Evolutionary conservation across 2,797 vertebrate genomes (phyloP).

Genomic region (Intellagama lesueurii): DNA sequence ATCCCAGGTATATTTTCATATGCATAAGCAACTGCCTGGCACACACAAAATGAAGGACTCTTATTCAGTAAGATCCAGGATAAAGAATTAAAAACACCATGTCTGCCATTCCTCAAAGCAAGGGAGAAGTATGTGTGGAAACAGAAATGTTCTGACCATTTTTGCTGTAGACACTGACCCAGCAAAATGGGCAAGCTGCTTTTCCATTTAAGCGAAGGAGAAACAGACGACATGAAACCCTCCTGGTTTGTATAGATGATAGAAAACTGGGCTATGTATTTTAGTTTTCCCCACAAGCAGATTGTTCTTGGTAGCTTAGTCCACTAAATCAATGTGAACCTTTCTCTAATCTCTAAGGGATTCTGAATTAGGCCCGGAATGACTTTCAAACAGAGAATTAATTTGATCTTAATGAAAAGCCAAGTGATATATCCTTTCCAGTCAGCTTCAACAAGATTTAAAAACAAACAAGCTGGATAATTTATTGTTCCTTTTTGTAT

Average conservation of each 20-base stretch:
- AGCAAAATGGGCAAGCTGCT: slow-evolving; percentile 14
- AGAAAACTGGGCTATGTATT: neutral
- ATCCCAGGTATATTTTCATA: neutral
- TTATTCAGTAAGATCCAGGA: neutral
- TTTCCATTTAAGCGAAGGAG: slow-evolving; percentile 14
- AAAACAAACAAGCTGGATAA: slow-evolving; percentile 40
- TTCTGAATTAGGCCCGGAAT: slow-evolving; percentile 53
- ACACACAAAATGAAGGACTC: neutral
- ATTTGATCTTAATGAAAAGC: slow-evolving; percentile 38
- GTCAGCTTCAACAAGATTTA: slow-evolving; percentile 24
- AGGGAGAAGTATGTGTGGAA: neutral
- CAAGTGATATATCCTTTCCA: slow-evolving; percentile 29
- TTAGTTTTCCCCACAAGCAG: neutral
- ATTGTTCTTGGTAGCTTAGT: slow-evolving; percentile 21
- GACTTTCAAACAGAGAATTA: slow-evolving; percentile 57
- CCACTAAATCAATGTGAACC: slow-evolving; percentile 30
- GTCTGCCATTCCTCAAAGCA: neutral
- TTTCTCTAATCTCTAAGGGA: slow-evolving; percentile 26
- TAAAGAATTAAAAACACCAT: neutral
- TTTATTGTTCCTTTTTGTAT: slow-evolving; percentile 53
- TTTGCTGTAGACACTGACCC: neutral
- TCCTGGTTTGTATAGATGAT: neutral
- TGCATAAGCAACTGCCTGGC: neutral
- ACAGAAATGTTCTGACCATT: neutral
- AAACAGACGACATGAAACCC: neutral